Evolutionary conservation across 2,888 invertebrate genomes (phyloP), one percentile per base, ranked within the genome.

Genomic region (Ophion ellenae): DNA sequence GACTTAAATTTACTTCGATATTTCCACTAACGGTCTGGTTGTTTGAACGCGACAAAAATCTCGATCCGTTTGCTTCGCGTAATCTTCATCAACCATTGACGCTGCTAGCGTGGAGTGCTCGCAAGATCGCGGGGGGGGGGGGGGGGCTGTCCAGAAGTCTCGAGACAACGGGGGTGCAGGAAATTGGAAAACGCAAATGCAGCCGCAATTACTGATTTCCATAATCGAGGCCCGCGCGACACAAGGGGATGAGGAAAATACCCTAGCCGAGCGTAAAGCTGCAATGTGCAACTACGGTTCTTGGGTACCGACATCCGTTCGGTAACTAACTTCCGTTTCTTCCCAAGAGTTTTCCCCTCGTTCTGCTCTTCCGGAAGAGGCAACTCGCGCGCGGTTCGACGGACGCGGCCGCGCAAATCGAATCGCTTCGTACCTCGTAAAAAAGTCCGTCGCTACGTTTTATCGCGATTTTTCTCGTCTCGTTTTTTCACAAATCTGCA

Each of bases 321-420:
- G 79, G 75, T 90, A 90, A 90, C 89, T 89, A 89, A 87, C 88
- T 90, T 90, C 90, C 90, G 90, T 84, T 86, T 81, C 71, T 84
- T 83, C 81, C 20, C 80, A 36, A 28, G 69, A 75, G 78, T 81
- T 83, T 81, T 70, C 76, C 53, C 17, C n/a, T 59, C 71, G 53
- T 40, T 77, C 76, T 70, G 79, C 61, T 64, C 66, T 75, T 36
- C 57, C 70, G 63, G 71, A 82, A 77, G 74, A 71, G n/a, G 45
- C 71, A 28, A 71, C 24, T 45, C 57, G 53, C 9, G 61, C 47
- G 47, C 47, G 47, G 14, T 3, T 47, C 47, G 47, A 47, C 10
- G 47, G 47, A 47, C 47, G 11, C 47, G 47, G 14, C 47, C 14
- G 14, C 14, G 14, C 7, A 47, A 47, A 47, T 47, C 47, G 47